These are phyloP conservation scores for Castor canadensis DNA, from an alignment of 2,113 vertebrate species.

Conservation along the genomic window DNA sequence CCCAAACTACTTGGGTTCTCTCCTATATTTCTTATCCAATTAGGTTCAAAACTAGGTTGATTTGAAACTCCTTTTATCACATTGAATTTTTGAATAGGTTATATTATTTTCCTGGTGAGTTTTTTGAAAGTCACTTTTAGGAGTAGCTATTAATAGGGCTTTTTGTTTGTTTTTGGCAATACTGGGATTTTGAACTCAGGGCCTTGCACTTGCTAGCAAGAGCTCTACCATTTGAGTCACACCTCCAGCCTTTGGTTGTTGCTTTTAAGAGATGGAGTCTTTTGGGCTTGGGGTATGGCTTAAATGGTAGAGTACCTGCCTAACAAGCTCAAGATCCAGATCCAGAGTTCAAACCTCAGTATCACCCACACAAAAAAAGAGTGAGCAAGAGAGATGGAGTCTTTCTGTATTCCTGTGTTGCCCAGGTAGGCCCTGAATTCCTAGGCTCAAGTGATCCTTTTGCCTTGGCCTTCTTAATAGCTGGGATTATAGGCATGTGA, in stretches of 20 bases:
- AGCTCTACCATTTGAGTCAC: too few relatives aligned
- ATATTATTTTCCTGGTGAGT: not conserved
- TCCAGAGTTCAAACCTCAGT: too few relatives aligned
- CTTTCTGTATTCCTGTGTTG: not conserved
- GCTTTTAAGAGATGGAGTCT: not conserved
- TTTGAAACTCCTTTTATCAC: not conserved
- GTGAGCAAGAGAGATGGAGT: too few relatives aligned
- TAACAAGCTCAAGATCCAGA: too few relatives aligned
- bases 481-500: too few relatives aligned
- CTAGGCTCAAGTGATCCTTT: not conserved
- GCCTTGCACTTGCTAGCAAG: too few relatives aligned
- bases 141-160: not conserved
- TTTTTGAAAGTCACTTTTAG: slow-evolving; percentile 10
- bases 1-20: not conserved
- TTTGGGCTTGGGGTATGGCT: too few relatives aligned
- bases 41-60: not conserved
- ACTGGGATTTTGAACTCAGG: too few relatives aligned
- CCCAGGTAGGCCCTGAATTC: not conserved
- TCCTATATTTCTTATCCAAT: not conserved
- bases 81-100: not conserved
- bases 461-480: not conserved
- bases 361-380: too few relatives aligned
- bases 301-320: too few relatives aligned
- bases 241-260: not conserved
- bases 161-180: too few relatives aligned